Conservation (phyloP, 2,888 invertebrate genomes). For the Lissonota sp. region DNA sequence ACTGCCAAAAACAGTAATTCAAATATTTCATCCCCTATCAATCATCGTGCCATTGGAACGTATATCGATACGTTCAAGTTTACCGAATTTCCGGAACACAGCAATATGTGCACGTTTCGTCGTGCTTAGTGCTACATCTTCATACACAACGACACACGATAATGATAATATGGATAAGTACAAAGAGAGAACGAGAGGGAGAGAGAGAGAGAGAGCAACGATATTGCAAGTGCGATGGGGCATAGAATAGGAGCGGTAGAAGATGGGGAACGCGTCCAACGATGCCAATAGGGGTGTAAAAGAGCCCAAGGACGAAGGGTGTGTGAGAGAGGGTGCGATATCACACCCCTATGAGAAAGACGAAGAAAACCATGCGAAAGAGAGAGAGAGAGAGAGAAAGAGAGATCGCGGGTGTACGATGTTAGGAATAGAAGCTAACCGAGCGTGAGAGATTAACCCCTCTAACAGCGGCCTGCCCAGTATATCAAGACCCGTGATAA, state of each 20-base stretch:
- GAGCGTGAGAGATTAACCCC: constrained; percentile 84
- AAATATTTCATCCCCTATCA: constrained; percentile 25
- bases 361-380: constrained; percentile 40
- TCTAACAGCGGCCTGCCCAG: constrained; percentile 82
- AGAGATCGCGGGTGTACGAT: constrained; percentile 70
- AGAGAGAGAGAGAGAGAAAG: constrained; percentile 48
- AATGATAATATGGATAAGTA: constrained; percentile 64
- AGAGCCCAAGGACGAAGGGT: constrained; percentile 47
- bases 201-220: constrained; percentile 54
- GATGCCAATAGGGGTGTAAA: constrained; percentile 60
- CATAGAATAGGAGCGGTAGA: constrained; percentile 53
- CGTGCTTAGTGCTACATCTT: background rate
- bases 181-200: constrained; percentile 63
- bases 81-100: constrained; percentile 45
- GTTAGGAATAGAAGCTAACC: constrained; percentile 83
- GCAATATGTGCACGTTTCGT: constrained; percentile 49
- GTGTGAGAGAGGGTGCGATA: constrained; percentile 23
- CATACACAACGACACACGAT: constrained; percentile 19
- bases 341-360: constrained; percentile 19
- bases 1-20: background rate
- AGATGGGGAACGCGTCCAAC: constrained; percentile 64
- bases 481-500: constrained; percentile 83
- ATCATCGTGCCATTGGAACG: constrained; percentile 45
- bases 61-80: constrained; percentile 24
- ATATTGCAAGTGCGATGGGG: too few species aligned